phyloP scores from a whole-genome alignment of 2,113 vertebrate genomes.

The Tringa solitaria region DNA sequence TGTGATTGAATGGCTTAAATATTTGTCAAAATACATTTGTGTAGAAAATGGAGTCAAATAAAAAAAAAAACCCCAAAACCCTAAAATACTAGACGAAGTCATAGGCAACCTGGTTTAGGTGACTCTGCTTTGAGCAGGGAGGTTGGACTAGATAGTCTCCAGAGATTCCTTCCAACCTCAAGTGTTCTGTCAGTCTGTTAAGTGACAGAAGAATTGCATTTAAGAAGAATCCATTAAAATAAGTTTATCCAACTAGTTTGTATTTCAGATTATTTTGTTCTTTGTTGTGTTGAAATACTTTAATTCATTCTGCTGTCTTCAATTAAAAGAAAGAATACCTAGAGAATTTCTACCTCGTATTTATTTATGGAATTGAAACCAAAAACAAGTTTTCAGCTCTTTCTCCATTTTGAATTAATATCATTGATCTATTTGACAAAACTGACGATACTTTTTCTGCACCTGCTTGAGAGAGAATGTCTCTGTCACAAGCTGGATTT shows the following conservation, averaged over 20 bases:
- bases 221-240: neutral
- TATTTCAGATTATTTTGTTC: neutral
- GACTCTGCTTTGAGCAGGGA: neutral
- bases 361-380: neutral
- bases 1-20: neutral
- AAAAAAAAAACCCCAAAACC: neutral
- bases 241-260: neutral
- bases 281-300: neutral
- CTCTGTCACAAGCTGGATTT: neutral
- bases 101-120: neutral
- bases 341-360: neutral
- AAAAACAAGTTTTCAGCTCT: neutral
- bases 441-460: neutral
- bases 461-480: neutral
- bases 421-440: neutral
- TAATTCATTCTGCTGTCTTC: neutral
- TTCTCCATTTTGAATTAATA: neutral
- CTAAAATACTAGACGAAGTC: neutral
- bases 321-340: neutral
- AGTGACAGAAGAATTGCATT: neutral
- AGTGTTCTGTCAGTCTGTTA: neutral
- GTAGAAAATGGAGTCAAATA: neutral
- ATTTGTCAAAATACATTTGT: neutral
- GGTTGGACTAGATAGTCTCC: neutral
- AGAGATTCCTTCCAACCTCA: neutral